Evolutionary conservation across 2,888 invertebrate genomes (phyloP).

Genomic region (Marronus borbonicus): DNA sequence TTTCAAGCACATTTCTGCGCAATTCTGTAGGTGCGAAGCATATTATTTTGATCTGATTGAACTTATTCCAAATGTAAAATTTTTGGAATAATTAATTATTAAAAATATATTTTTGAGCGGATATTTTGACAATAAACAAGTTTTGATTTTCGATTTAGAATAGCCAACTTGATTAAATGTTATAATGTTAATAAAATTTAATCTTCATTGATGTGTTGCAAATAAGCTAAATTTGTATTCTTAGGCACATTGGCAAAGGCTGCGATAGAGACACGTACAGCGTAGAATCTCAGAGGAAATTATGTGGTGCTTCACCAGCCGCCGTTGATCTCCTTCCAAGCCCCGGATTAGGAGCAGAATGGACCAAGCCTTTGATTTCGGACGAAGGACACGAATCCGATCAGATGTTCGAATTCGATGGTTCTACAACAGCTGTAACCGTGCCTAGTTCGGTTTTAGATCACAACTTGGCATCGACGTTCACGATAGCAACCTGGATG

Average conservation of each 20-base stretch:
- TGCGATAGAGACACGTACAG: constrained; percentile 97
- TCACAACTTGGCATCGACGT: constrained; percentile 85
- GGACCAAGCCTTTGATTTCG: constrained; percentile 87
- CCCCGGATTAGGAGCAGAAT: constrained; percentile 84
- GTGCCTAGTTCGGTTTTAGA: constrained; percentile 85
- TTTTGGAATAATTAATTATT: no score
- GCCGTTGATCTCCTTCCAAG: constrained; percentile 91
- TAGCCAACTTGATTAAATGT: no score
- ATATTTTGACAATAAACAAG: no score
- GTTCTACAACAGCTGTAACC: constrained; percentile 87
- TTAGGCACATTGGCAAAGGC: constrained; percentile 93
- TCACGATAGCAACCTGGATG: constrained; percentile 96
- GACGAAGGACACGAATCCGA: constrained; percentile 88
- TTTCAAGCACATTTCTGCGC: no score
- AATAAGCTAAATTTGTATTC: background rate
- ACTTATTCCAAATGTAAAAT: no score
- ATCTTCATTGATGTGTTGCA: no score
- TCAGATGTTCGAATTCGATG: constrained; percentile 97
- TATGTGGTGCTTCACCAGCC: constrained; percentile 88
- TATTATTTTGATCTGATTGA: no score
- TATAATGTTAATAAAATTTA: no score
- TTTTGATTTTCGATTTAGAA: no score
- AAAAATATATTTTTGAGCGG: no score
- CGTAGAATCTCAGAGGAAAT: constrained; percentile 86
- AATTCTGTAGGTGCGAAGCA: no score